Conservation (phyloP, 1,140 invertebrate species). For the Zophobas morio region DNA sequence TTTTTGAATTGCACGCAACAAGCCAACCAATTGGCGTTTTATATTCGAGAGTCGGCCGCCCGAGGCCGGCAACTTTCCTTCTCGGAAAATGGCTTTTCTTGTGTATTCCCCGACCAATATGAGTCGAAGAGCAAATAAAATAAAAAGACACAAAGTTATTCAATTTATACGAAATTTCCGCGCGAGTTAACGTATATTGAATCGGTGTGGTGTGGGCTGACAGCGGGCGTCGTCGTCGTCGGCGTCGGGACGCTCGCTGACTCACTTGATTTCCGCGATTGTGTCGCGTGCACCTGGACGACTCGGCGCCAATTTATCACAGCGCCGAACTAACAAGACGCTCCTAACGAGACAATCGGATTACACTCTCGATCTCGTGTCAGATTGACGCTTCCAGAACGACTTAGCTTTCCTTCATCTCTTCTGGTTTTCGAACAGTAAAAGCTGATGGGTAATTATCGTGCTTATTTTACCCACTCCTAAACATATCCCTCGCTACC, state of each 20-base stretch:
- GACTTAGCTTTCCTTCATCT: constrained; percentile 23
- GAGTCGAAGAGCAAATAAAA: constrained; percentile 58
- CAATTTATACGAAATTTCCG: constrained; percentile 63
- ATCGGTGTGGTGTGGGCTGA: constrained; percentile 48
- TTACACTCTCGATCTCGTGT: constrained; percentile 65
- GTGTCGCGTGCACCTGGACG: constrained; percentile 54
- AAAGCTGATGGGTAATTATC: constrained; percentile 23
- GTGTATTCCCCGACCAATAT: constrained; percentile 59
- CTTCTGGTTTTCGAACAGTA: constrained; percentile 28
- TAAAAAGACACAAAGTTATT: constrained; percentile 64
- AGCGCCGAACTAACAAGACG: constrained; percentile 64
- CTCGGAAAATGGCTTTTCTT: constrained; percentile 62
- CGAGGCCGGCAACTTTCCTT: constrained; percentile 45
- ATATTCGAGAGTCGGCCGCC: constrained; percentile 58
- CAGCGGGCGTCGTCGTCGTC: neutral
- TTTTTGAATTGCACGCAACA: constrained; percentile 66
- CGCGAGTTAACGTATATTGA: constrained; percentile 62
- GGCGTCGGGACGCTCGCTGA: neutral
- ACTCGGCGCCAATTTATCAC: constrained; percentile 62
- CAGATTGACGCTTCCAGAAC: constrained; percentile 63
- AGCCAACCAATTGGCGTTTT: constrained; percentile 64
- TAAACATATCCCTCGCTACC: neutral
- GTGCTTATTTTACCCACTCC: neutral
- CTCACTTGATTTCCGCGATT: constrained; percentile 50
- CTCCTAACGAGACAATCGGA: constrained; percentile 65